A percentile compares a stretch with the other conserved stretches of the same genome.
Conservation (phyloP, 2,113 vertebrate species). For the Psilopsiagon aurifrons region DNA sequence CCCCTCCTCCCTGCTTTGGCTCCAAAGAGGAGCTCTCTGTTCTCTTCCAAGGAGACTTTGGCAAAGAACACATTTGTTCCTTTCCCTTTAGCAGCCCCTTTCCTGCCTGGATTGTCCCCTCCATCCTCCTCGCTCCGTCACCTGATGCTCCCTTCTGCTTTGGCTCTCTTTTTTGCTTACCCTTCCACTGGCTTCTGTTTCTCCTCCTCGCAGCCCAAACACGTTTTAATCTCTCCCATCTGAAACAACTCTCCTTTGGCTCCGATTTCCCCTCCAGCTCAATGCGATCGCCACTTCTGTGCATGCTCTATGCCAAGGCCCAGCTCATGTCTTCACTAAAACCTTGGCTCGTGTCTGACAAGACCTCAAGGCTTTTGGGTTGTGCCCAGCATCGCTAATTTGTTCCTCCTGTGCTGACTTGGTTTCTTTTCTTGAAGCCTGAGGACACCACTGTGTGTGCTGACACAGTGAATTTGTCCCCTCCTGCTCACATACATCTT, state of each 20-base stretch:
- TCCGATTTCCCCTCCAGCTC: background rate
- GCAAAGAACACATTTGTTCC: background rate
- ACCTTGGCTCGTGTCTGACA: background rate
- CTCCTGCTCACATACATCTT: background rate
- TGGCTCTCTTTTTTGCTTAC: conserved; percentile 24
- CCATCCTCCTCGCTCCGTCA: background rate
- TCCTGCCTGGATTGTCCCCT: background rate
- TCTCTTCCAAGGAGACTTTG: conserved; percentile 5
- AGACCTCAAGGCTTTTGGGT: background rate
- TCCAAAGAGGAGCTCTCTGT: conserved; percentile 6
- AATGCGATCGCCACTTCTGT: conserved; percentile 10
- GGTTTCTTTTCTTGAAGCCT: background rate
- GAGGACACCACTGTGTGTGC: background rate
- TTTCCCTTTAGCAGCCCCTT: background rate
- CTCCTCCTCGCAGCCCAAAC: background rate
- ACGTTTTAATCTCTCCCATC: conserved; percentile 48
- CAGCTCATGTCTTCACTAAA: conserved; percentile 13
- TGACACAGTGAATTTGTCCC: conserved; percentile 3
- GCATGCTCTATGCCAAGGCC: background rate
- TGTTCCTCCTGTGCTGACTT: conserved; percentile 1
- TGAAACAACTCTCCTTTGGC: background rate
- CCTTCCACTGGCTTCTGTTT: background rate
- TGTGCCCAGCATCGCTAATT: background rate
- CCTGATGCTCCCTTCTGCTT: conserved; percentile 5
- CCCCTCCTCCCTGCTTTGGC: background rate